Evolutionary conservation across 2,797 vertebrate species (phyloP).

Genomic region (Pipistrellus pipistrellus): DNA sequence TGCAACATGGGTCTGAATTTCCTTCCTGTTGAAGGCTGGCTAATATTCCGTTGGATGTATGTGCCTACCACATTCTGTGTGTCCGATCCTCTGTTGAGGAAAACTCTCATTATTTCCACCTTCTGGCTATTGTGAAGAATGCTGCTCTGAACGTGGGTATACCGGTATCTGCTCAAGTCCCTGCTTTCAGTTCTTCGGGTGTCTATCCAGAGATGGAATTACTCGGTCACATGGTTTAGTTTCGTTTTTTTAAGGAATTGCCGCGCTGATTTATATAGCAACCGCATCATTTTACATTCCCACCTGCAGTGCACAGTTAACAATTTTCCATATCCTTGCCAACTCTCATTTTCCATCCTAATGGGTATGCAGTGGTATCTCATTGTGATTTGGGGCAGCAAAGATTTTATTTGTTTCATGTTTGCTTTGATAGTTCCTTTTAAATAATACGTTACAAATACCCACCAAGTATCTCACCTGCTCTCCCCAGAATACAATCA

Average conservation of each 20-base stretch:
- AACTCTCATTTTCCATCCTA: background rate
- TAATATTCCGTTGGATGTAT: background rate
- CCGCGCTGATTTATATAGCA: background rate
- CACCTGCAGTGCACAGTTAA: too few relatives aligned
- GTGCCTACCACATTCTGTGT: too few relatives aligned
- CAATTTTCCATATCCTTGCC: background rate
- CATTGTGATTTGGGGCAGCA: background rate
- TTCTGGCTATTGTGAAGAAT: background rate
- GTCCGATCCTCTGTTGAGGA: background rate
- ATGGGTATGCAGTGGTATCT: background rate
- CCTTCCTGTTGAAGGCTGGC: background rate
- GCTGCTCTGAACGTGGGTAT: background rate
- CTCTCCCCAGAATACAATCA: background rate
- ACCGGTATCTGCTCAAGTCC: background rate
- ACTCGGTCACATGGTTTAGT: background rate
- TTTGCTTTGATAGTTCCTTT: background rate
- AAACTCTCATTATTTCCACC: background rate
- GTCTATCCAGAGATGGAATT: background rate
- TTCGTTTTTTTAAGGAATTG: background rate
- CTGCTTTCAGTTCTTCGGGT: background rate
- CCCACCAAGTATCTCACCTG: background rate
- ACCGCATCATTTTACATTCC: background rate
- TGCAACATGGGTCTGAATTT: background rate
- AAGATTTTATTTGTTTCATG: background rate
- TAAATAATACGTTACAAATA: background rate